These are phyloP conservation scores for Nasonia giraulti DNA, from an alignment of 1,140 invertebrate genomes.

Conservation along the genomic window DNA sequence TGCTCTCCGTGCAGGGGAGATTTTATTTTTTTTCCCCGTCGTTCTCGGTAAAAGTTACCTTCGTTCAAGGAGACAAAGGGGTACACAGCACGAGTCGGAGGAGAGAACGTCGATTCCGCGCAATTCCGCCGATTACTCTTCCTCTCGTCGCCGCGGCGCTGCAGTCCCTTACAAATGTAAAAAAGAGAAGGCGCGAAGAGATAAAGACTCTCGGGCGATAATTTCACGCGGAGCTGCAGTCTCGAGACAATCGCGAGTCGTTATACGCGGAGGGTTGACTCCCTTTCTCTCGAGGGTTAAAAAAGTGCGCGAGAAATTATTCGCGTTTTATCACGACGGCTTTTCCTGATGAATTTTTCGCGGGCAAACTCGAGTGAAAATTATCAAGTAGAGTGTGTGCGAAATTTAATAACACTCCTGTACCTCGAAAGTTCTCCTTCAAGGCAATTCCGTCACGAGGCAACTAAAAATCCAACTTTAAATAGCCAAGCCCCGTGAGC, in stretches of 20 bases:
- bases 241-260: slow-evolving; percentile 16
- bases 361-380: no score
- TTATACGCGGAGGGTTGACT: not conserved
- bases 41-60: not conserved
- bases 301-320: not conserved
- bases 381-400: no score
- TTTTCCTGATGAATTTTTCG: no score
- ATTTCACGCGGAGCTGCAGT: not conserved
- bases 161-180: not conserved
- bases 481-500: not conserved
- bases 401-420: not conserved
- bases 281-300: not conserved
- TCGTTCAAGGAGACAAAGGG: not conserved
- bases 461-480: no score
- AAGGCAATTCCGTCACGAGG: no score
- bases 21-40: not conserved
- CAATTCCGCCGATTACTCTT: slow-evolving; percentile 24
- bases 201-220: not conserved
- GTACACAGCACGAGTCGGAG: slow-evolving; percentile 20
- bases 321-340: no score
- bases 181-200: not conserved
- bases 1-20: not conserved
- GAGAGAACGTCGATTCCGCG: slow-evolving; percentile 13
- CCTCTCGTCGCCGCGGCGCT: not conserved
- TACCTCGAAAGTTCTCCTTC: no score